phyloP scores from a whole-genome alignment of 2,888 invertebrate genomes.

The Sthenelais limicola region DNA sequence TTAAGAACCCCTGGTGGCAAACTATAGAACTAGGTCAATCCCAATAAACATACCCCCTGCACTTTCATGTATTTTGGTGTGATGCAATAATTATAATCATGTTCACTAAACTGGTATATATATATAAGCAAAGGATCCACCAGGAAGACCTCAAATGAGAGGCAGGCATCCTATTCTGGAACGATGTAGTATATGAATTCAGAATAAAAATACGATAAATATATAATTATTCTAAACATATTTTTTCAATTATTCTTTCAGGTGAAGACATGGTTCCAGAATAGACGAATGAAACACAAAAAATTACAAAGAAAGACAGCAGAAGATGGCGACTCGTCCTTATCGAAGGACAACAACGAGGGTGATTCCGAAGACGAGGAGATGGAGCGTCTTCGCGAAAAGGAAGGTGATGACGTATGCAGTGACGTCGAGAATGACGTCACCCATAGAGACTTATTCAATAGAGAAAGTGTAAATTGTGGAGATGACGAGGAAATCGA shows the following conservation, averaged over 20 bases:
- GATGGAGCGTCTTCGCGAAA: neutral
- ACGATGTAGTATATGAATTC: too few relatives aligned
- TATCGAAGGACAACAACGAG: neutral
- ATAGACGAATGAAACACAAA: slow-evolving; percentile 85
- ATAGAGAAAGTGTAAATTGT: neutral
- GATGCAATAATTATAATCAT: too few relatives aligned
- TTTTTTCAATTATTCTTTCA: slow-evolving; percentile 76
- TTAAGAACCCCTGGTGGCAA: too few relatives aligned
- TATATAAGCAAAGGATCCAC: too few relatives aligned
- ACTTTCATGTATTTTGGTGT: too few relatives aligned
- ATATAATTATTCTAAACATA: neutral
- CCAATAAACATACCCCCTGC: too few relatives aligned
- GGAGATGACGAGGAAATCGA: slow-evolving; percentile 41
- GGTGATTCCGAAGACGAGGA: slow-evolving; percentile 7
- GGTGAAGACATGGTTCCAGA: slow-evolving; percentile 99
- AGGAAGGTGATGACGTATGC: slow-evolving; percentile 12
- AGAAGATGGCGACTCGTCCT: slow-evolving; percentile 32
- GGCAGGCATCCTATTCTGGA: too few relatives aligned
- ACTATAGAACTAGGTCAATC: too few relatives aligned
- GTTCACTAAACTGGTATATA: too few relatives aligned
- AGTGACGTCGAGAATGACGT: neutral
- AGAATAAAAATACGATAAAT: neutral
- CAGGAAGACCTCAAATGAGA: too few relatives aligned
- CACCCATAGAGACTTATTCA: neutral
- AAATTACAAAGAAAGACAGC: slow-evolving; percentile 65